Conservation (phyloP, 2,888 invertebrate genomes). For the Encarsia formosa region DNA sequence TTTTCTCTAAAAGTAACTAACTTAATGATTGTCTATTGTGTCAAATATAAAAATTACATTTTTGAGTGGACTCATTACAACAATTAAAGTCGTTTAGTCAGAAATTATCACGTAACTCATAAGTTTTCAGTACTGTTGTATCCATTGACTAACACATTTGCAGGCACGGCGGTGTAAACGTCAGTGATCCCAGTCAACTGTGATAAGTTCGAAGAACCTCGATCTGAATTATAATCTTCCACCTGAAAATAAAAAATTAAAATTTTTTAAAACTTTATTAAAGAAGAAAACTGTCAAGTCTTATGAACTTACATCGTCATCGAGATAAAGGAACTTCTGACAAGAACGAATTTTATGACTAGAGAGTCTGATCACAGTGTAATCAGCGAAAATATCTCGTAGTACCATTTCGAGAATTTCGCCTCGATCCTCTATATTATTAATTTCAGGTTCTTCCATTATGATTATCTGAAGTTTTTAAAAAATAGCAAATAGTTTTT, state of each 20-base stretch:
- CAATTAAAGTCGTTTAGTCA: too few species aligned
- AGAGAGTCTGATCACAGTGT: slow-evolving; percentile 35
- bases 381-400: slow-evolving; percentile 32
- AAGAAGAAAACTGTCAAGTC: not conserved
- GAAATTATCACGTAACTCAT: too few species aligned
- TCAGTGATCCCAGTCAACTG: slow-evolving; percentile 16
- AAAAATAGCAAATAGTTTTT: too few species aligned
- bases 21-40: too few species aligned
- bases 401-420: slow-evolving; percentile 33
- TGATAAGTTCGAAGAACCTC: slow-evolving; percentile 13
- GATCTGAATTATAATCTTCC: slow-evolving; percentile 15
- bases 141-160: not conserved
- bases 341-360: slow-evolving; percentile 23
- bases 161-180: slow-evolving; percentile 19
- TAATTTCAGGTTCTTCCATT: slow-evolving; percentile 31
- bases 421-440: slow-evolving; percentile 25
- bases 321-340: slow-evolving; percentile 8
- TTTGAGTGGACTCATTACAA: too few species aligned
- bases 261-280: too few species aligned
- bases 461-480: slow-evolving; percentile 35
- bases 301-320: slow-evolving; percentile 16
- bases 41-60: too few species aligned
- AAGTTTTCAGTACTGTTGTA: too few species aligned
- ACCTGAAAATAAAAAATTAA: slow-evolving; percentile 1
- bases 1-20: too few species aligned